Conservation (phyloP, 2,797 vertebrate species). For the Poeciliopsis paucimaculata region DNA sequence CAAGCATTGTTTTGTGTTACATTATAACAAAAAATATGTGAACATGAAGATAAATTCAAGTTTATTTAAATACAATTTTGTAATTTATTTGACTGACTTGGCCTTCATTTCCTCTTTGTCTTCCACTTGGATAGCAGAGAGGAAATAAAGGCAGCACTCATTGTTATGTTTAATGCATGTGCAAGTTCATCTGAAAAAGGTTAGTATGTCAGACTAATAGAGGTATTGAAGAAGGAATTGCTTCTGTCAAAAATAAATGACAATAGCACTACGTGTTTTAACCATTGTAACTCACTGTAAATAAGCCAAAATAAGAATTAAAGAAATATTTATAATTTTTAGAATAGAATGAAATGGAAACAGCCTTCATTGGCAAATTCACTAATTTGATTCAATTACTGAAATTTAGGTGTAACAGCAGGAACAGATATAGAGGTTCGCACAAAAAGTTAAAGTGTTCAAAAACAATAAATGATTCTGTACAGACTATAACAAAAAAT, state of each 20-base stretch:
- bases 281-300: not conserved
- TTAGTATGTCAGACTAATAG: conserved; percentile 7
- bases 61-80: conserved; percentile 20
- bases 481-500: too few species aligned
- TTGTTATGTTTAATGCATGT: not conserved
- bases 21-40: conserved; percentile 26
- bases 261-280: not conserved
- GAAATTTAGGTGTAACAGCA: too few species aligned
- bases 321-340: not conserved
- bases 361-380: too few species aligned
- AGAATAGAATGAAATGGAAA: not conserved
- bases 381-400: too few species aligned
- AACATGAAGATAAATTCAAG: conserved; percentile 40
- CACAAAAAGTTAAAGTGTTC: too few species aligned
- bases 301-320: conserved; percentile 2
- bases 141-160: conserved; percentile 14
- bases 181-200: conserved; percentile 6
- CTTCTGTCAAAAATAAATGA: conserved; percentile 4
- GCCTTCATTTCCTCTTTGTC: conserved; percentile 12
- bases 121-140: conserved; percentile 1
- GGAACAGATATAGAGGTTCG: too few species aligned
- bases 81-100: conserved; percentile 25
- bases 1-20: conserved; percentile 27
- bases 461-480: too few species aligned
- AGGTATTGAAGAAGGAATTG: not conserved